Percentiles rank a stretch among this genome's conserved stretches.
These are phyloP conservation scores for Papilio dardanus DNA, from an alignment of 1,140 invertebrate genomes.

Conservation along the genomic window DNA sequence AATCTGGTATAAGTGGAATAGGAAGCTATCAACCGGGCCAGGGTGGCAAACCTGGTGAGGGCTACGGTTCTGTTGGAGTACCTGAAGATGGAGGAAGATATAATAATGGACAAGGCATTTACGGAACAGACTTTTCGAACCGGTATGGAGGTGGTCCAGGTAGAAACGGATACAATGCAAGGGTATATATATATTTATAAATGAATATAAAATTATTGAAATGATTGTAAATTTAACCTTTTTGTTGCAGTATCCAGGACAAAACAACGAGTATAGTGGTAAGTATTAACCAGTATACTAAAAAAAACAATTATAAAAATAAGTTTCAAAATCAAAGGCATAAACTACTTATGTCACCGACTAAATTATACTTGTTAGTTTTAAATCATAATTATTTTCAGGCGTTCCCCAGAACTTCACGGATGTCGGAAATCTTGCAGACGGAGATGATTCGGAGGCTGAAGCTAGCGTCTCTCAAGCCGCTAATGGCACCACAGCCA, in stretches of 20 bases:
- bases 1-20: not conserved
- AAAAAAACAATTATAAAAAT: not conserved
- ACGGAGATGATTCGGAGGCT: slow-evolving; percentile 88
- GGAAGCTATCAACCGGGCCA: not conserved
- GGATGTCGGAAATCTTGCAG: slow-evolving; percentile 60
- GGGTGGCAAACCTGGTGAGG: not conserved
- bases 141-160: slow-evolving; percentile 1
- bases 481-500: slow-evolving; percentile 87
- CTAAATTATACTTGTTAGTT: slow-evolving; percentile 6
- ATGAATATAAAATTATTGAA: not conserved
- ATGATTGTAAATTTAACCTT: slow-evolving; percentile 3
- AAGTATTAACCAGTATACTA: slow-evolving; percentile 19
- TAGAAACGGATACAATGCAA: slow-evolving; percentile 40
- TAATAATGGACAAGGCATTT: slow-evolving; percentile 6
- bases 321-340: not conserved
- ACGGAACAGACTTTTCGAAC: not conserved
- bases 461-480: slow-evolving; percentile 87
- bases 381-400: slow-evolving; percentile 46
- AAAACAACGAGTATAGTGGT: slow-evolving; percentile 46
- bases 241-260: slow-evolving; percentile 46
- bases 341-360: not conserved
- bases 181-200: slow-evolving; percentile 20
- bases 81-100: slow-evolving; percentile 9
- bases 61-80: not conserved
- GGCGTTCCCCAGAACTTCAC: slow-evolving; percentile 69